A percentile compares a stretch with the other conserved stretches of the same genome.
phyloP scores from a whole-genome alignment of 2,888 invertebrate species.

The Dicranocentrus wangi region DNA sequence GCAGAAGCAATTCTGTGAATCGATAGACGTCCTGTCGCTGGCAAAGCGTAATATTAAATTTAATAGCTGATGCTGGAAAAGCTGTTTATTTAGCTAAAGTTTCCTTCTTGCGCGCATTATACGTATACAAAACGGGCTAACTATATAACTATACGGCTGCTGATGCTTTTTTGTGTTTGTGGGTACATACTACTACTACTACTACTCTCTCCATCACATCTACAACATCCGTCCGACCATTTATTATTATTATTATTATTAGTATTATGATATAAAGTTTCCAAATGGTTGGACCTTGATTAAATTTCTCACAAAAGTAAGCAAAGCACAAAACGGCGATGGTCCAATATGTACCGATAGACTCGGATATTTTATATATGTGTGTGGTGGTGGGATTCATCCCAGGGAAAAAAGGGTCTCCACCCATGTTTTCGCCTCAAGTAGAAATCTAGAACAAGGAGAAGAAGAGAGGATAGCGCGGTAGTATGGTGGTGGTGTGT shows the following conservation, averaged over 20 bases:
- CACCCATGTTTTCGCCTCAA: slow-evolving; percentile 35
- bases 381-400: neutral
- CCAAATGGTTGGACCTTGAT: slow-evolving; percentile 45
- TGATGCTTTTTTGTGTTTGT: too few relatives aligned
- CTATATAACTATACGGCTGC: too few relatives aligned
- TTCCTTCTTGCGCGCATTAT: slow-evolving; percentile 17
- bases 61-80: slow-evolving; percentile 20
- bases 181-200: neutral
- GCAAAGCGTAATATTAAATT: slow-evolving; percentile 30
- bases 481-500: too few relatives aligned
- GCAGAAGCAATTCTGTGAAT: slow-evolving; percentile 42
- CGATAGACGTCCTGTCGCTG: slow-evolving; percentile 40
- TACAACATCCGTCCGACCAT: slow-evolving; percentile 45
- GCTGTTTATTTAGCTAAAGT: slow-evolving; percentile 43
- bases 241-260: slow-evolving; percentile 52
- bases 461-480: slow-evolving; percentile 8
- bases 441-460: slow-evolving; percentile 16
- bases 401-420: slow-evolving; percentile 14
- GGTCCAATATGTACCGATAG: too few relatives aligned
- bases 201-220: slow-evolving; percentile 1
- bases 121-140: too few relatives aligned
- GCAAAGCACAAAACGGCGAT: slow-evolving; percentile 7
- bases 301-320: slow-evolving; percentile 44
- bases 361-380: neutral
- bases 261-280: slow-evolving; percentile 49